Evolutionary conservation across 2,113 vertebrate genomes (phyloP).

Genomic region (Poeciliopsis turrubarensis): DNA sequence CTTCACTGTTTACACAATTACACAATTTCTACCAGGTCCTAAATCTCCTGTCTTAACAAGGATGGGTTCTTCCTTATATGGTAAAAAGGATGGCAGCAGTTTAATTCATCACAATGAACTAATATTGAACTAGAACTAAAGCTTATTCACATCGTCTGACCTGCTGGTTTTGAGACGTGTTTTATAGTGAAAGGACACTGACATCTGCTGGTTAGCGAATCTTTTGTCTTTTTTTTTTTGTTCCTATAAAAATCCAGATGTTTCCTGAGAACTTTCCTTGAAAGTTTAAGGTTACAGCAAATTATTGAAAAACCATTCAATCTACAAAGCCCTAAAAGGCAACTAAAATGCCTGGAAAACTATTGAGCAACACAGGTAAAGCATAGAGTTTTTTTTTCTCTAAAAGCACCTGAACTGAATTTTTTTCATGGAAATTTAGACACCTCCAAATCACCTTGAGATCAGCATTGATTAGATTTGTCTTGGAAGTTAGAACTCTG

Average conservation of each 20-base stretch:
- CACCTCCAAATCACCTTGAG: no score
- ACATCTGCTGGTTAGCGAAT: conserved; percentile 62
- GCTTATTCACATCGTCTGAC: neutral
- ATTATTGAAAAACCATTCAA: neutral
- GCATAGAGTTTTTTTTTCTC: no score
- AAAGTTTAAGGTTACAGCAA: neutral
- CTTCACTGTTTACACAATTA: neutral
- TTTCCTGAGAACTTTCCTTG: neutral
- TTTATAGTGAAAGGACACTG: conserved; percentile 48
- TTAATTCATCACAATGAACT: conserved; percentile 4
- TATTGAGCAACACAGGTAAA: neutral
- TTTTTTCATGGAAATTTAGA: no score
- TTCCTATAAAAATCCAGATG: neutral
- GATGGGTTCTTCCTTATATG: conserved; percentile 4
- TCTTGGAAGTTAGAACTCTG: no score
- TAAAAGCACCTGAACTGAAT: no score
- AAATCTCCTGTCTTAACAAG: neutral
- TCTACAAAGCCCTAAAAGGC: neutral
- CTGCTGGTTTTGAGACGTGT: neutral
- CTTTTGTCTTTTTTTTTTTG: neutral
- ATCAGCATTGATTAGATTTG: no score
- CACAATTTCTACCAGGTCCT: neutral
- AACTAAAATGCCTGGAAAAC: neutral
- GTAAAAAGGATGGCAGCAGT: conserved; percentile 11
- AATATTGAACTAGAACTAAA: neutral